These are phyloP conservation scores for Spodoptera picta DNA, from an alignment of 2,888 invertebrate genomes.

Conservation along the genomic window DNA sequence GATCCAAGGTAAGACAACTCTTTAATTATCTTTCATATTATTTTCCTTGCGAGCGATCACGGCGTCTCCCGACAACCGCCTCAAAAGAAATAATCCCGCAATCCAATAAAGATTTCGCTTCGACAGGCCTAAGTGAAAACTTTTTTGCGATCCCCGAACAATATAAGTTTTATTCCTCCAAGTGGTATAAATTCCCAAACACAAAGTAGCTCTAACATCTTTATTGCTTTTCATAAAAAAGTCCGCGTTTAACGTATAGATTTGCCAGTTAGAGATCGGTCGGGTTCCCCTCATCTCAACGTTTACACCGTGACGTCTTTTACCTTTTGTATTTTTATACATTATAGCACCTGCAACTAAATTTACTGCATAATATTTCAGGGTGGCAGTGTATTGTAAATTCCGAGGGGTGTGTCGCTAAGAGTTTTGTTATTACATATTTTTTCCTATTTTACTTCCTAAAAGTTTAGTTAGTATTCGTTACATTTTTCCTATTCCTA, in stretches of 20 bases:
- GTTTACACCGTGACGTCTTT: slow-evolving; percentile 64
- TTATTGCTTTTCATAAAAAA: slow-evolving; percentile 88
- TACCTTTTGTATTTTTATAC: slow-evolving; percentile 64
- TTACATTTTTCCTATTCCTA: slow-evolving; percentile 10
- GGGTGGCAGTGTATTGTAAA: slow-evolving; percentile 60
- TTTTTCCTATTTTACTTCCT: slow-evolving; percentile 42
- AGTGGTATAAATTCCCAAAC: slow-evolving; percentile 87
- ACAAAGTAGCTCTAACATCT: slow-evolving; percentile 88
- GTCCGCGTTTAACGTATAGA: slow-evolving; percentile 80
- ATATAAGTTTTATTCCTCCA: slow-evolving; percentile 87
- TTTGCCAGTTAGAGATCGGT: slow-evolving; percentile 75
- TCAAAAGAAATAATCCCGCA: slow-evolving; percentile 82
- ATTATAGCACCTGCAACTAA: slow-evolving; percentile 59
- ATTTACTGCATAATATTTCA: slow-evolving; percentile 59
- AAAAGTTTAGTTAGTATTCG: slow-evolving; percentile 10
- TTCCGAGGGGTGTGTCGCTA: slow-evolving; percentile 42
- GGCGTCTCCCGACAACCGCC: slow-evolving; percentile 64
- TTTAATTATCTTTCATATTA: slow-evolving; percentile 66
- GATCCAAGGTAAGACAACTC: slow-evolving; percentile 36
- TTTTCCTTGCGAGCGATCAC: slow-evolving; percentile 69
- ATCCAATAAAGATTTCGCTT: slow-evolving; percentile 86
- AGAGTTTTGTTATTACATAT: slow-evolving; percentile 37
- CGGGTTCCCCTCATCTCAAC: slow-evolving; percentile 65
- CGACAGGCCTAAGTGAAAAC: slow-evolving; percentile 86
- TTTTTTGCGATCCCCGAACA: slow-evolving; percentile 85